Base-by-base conservation (phyloP, 2,113 vertebrate species). In the Gymnarchus niloticus region DNA sequence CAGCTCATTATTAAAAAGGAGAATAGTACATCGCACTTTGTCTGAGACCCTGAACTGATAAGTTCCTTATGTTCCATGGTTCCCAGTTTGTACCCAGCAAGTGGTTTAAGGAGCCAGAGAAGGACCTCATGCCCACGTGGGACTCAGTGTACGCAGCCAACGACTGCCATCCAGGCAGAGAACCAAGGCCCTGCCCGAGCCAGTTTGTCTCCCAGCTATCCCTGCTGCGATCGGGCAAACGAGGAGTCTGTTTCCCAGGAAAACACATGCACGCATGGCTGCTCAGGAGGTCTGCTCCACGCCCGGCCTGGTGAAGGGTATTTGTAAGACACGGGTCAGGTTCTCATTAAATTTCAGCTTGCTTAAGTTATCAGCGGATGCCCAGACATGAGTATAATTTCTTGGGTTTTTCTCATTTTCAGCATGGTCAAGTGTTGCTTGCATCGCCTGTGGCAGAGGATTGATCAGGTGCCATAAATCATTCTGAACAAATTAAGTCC, bases 381-480 rank as follows among this genome's bases (percentile, higher is more conserved):
- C 51, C 44, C 76, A 78, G 37, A 21, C 44, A 46, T 48, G 19
- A 8, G 46, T 8, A 19, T 54, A 54, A 54, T 82, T 37, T 54
- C 80, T 82, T 9, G 0, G 51, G 49, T 51, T 54, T 54, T 33
- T 48, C 80, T 82, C 80, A 48, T 54, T 49, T 54, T 33, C 80
- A 33, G 2, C 14, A 3, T 82, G 80, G 80, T 82, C 80, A 82
- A 82, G 80, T 54, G 51, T 56, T 49, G 49, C 80, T 28, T 33
- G 46, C 80, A 33, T 48, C 23, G 80, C 80, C 80, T 17, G 28
- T 33, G 28, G 80, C 51, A 12, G n/a, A 6, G 25, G 80, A 54
- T 54, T 82, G 48, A 82, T 82, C 51, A 82, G 80, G 49, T 82
- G 80, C 49, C 51, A 82, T 82, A 82, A 82, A 82, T 82, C 80